A percentile compares a stretch with the other conserved stretches of the same genome.
phyloP scores from a whole-genome alignment of 2,797 vertebrate genomes.

The Sebastes umbrosus region DNA sequence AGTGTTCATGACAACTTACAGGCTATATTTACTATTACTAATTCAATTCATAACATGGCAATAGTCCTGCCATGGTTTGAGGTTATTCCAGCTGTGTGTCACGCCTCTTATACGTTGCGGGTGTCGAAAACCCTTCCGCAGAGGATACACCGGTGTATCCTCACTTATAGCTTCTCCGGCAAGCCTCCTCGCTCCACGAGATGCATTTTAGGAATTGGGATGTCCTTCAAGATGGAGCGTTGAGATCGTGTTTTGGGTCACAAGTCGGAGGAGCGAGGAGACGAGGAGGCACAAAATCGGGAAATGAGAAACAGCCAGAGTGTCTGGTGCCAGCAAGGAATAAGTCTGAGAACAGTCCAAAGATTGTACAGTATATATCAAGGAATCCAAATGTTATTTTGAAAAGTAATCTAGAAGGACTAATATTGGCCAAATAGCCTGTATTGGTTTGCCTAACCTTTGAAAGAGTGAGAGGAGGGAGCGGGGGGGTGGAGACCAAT shows the following conservation, averaged over 20 bases:
- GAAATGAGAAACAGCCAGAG: neutral
- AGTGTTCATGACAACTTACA: too few relatives aligned
- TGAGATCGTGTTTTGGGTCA: neutral
- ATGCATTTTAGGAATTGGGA: neutral
- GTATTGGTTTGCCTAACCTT: constrained; percentile 45
- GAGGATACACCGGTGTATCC: neutral
- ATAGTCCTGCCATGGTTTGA: neutral
- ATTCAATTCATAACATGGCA: too few relatives aligned
- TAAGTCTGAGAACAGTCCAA: neutral
- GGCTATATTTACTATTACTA: too few relatives aligned
- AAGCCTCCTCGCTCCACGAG: fast-evolving
- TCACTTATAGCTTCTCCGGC: neutral
- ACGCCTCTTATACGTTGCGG: neutral
- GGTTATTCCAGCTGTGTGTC: neutral
- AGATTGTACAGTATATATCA: constrained; percentile 2
- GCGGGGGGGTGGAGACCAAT: constrained; percentile 26
- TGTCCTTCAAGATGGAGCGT: neutral
- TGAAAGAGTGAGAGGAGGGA: constrained; percentile 4
- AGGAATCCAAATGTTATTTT: constrained; percentile 38
- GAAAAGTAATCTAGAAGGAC: constrained; percentile 19
- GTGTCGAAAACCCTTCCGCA: neutral
- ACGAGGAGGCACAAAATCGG: neutral
- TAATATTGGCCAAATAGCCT: constrained; percentile 19
- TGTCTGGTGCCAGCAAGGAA: neutral
- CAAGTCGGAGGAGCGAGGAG: neutral